These are phyloP conservation scores for Netelia virgata DNA, from an alignment of 2,888 invertebrate genomes.

Conservation along the genomic window DNA sequence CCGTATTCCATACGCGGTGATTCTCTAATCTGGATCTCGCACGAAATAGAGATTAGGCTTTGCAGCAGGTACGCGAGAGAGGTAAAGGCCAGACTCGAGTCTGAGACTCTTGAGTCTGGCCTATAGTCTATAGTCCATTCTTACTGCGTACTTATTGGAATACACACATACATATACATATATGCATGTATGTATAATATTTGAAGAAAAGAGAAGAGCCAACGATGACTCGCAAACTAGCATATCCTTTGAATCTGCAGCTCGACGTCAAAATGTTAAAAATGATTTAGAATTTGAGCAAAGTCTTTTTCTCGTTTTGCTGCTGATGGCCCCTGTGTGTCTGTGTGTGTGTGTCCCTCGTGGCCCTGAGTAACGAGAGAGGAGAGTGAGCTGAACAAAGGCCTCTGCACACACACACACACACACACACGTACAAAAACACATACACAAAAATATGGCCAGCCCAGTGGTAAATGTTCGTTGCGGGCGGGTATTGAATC, in stretches of 20 bases:
- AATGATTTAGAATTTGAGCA: conserved; percentile 54
- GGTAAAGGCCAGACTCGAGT: conserved; percentile 46
- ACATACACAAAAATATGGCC: not conserved
- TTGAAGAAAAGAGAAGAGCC: conserved; percentile 10
- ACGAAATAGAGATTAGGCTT: conserved; percentile 67
- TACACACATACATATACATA: not conserved
- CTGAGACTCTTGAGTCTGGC: conserved; percentile 17
- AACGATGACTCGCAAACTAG: conserved; percentile 22
- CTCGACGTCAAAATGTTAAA: conserved; percentile 45
- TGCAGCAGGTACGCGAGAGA: conserved; percentile 50
- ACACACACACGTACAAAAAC: not conserved
- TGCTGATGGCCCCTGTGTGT: not conserved
- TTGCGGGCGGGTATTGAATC: conserved; percentile 58
- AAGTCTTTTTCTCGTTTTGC: conserved; percentile 15
- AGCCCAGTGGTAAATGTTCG: conserved; percentile 33
- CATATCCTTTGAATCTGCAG: conserved; percentile 29
- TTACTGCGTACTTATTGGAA: not conserved
- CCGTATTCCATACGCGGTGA: conserved; percentile 41
- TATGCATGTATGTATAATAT: not conserved
- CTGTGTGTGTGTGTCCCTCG: conserved; percentile 25
- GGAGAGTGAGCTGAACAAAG: conserved; percentile 61
- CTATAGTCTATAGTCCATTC: not conserved
- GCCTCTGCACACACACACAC: conserved; percentile 15
- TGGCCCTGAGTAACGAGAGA: conserved; percentile 47
- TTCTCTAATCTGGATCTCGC: conserved; percentile 48